A percentile compares a stretch with the other conserved stretches of the same genome.
Conservation (phyloP, 2,888 invertebrate genomes). For the Acrocyrtus sp. region DNA sequence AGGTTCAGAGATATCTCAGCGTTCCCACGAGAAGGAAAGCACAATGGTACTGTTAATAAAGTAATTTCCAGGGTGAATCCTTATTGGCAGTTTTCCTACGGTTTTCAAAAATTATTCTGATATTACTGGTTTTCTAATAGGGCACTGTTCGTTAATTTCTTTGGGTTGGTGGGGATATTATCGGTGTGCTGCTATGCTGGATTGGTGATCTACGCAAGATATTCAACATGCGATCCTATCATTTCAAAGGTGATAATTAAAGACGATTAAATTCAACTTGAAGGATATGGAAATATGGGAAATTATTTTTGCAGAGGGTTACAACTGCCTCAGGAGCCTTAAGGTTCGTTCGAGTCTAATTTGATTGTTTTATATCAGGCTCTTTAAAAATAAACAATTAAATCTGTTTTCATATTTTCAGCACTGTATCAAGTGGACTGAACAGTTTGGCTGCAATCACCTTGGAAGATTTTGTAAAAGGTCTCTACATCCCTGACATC, state of each 20-base stretch:
- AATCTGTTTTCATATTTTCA: conserved; percentile 7
- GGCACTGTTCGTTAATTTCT: conserved; percentile 68
- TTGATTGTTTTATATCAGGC: conserved; percentile 7
- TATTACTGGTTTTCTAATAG: conserved; percentile 33
- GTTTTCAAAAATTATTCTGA: neutral
- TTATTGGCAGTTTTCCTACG: neutral
- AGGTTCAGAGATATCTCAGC: conserved; percentile 47
- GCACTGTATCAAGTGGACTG: conserved; percentile 49
- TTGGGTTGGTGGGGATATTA: conserved; percentile 79
- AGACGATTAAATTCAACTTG: neutral
- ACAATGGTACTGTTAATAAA: conserved; percentile 18
- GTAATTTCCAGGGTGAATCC: neutral
- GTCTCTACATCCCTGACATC: conserved; percentile 34
- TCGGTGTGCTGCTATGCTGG: conserved; percentile 86
- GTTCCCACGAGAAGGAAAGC: conserved; percentile 26
- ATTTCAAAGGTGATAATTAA: conserved; percentile 69
- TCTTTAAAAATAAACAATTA: neutral
- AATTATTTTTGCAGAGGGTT: neutral
- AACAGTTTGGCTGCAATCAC: conserved; percentile 47
- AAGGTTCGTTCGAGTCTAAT: conserved; percentile 51
- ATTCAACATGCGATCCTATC: conserved; percentile 87
- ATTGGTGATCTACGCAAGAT: conserved; percentile 86
- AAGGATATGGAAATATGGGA: neutral
- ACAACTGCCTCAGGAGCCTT: conserved; percentile 38
- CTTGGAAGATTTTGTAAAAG: conserved; percentile 48